These are phyloP conservation scores for Cyclura pinguis DNA, from an alignment of 2,797 vertebrate genomes.

Conservation along the genomic window DNA sequence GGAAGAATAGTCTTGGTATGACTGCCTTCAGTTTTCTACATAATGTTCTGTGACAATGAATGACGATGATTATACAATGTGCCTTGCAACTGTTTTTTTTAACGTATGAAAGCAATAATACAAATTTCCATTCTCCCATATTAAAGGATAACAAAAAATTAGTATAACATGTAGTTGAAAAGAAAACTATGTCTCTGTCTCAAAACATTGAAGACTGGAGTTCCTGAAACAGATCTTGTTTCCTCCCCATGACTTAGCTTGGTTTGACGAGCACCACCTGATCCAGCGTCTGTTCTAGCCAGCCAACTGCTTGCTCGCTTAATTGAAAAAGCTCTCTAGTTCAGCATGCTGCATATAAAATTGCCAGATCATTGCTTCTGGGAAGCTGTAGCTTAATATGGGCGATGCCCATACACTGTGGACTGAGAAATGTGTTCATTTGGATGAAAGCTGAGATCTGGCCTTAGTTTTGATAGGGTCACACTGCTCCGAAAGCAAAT, in stretches of 20 bases:
- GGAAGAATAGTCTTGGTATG: slow-evolving; percentile 39
- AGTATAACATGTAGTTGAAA: slow-evolving; percentile 51
- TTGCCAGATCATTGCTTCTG: neutral
- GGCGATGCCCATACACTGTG: too few relatives aligned
- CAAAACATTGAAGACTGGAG: slow-evolving; percentile 46
- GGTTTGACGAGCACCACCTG: neutral
- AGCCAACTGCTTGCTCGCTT: neutral
- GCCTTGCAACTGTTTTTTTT: slow-evolving; percentile 54
- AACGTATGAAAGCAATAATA: slow-evolving; percentile 56
- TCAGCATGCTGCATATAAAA: neutral
- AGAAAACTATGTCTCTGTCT: slow-evolving; percentile 45
- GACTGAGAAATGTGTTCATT: neutral
- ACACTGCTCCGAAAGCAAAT: too few relatives aligned
- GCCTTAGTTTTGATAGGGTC: neutral
- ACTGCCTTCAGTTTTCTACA: slow-evolving; percentile 66
- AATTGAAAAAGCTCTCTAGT: neutral
- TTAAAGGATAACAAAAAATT: slow-evolving; percentile 57
- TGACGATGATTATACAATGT: slow-evolving; percentile 59
- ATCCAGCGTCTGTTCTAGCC: neutral
- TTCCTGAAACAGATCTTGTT: neutral
- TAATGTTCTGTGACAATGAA: slow-evolving; percentile 69
- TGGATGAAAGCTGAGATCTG: neutral
- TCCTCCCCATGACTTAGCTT: neutral
- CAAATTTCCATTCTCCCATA: slow-evolving; percentile 60
- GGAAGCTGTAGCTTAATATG: neutral